These are phyloP conservation scores for Agrochola macilenta DNA, from an alignment of 2,888 invertebrate genomes.

Conservation along the genomic window DNA sequence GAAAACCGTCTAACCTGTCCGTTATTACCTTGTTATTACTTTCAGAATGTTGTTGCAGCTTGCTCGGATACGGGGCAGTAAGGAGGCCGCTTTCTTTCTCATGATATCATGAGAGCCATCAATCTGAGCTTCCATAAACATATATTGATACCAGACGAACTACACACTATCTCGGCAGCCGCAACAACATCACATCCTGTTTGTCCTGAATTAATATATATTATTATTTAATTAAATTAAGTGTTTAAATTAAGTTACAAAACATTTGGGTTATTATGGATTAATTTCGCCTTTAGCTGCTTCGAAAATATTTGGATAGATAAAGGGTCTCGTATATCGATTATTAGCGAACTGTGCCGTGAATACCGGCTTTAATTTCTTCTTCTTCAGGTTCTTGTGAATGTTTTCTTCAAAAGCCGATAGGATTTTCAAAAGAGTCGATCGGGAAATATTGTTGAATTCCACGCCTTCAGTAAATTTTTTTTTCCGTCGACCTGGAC, in stretches of 20 bases:
- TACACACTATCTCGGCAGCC: neutral
- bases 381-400: constrained; percentile 46
- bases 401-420: constrained; percentile 76
- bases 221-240: neutral
- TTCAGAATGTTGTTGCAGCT: too few relatives aligned
- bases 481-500: constrained; percentile 25
- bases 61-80: too few relatives aligned
- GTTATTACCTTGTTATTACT: too few relatives aligned
- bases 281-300: neutral
- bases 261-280: neutral
- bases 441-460: constrained; percentile 75
- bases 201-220: neutral
- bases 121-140: too few relatives aligned
- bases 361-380: constrained; percentile 70
- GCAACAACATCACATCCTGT: too few relatives aligned
- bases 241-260: too few relatives aligned
- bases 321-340: constrained; percentile 75
- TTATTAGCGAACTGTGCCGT: constrained; percentile 81
- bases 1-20: too few relatives aligned
- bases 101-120: neutral
- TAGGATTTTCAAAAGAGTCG: constrained; percentile 77
- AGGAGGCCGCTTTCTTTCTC: neutral
- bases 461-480: constrained; percentile 71
- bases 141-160: neutral
- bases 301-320: constrained; percentile 72